A percentile compares a stretch with the other conserved stretches of the same genome.
Conservation (phyloP, 2,888 invertebrate species). For the Trilocha varians region DNA sequence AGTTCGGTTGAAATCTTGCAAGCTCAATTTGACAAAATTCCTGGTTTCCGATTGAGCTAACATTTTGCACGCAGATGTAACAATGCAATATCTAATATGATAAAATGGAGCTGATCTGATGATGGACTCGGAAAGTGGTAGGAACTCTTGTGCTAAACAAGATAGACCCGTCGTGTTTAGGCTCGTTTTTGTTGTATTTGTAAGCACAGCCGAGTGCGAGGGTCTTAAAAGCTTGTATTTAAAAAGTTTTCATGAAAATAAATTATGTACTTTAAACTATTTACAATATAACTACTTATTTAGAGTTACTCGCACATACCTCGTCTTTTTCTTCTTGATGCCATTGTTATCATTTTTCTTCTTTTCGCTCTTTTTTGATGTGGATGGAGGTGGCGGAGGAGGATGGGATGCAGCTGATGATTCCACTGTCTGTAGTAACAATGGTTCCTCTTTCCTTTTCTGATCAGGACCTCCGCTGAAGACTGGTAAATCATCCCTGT, state of each 20-base stretch:
- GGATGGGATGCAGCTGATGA: slow-evolving; percentile 35
- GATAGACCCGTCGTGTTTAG: no score
- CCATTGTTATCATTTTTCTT: slow-evolving; percentile 89
- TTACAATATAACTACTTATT: background rate
- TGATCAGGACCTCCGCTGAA: slow-evolving; percentile 35
- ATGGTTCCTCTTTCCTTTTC: slow-evolving; percentile 59
- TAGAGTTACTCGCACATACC: slow-evolving; percentile 63
- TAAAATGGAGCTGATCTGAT: no score
- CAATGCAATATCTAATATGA: no score
- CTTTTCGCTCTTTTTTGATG: slow-evolving; percentile 82
- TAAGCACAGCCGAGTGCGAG: no score
- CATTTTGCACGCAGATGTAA: no score
- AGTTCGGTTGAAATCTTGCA: no score
- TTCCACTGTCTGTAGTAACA: slow-evolving; percentile 51
- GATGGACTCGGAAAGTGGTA: no score
- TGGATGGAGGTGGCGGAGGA: slow-evolving; percentile 49
- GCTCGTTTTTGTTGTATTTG: no score
- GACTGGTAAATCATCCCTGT: slow-evolving; percentile 59
- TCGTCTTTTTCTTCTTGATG: slow-evolving; percentile 93
- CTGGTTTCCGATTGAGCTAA: no score
- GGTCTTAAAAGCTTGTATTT: no score
- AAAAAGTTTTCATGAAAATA: background rate
- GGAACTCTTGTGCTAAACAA: no score
- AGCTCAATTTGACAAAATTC: no score
- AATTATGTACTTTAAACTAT: background rate